Evolutionary conservation across 2,888 invertebrate species (phyloP).

Genomic region (Lagria hirta): DNA sequence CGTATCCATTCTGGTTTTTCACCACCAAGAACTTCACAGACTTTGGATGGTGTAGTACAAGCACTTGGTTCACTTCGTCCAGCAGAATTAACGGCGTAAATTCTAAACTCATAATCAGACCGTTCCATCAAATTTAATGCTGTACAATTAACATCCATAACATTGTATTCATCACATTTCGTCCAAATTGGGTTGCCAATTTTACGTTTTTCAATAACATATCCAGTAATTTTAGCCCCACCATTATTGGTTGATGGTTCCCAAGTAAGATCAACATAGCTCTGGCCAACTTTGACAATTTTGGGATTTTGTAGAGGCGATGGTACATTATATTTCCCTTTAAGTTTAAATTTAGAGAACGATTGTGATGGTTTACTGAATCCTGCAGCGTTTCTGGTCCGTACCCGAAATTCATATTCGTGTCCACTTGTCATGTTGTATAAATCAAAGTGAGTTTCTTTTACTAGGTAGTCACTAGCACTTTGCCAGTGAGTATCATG

Average conservation of each 20-base stretch:
- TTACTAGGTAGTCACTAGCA: conserved; percentile 86
- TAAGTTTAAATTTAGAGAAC: conserved; percentile 80
- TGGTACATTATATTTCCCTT: conserved; percentile 84
- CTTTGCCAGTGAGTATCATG: conserved; percentile 80
- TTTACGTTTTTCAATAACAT: conserved; percentile 89
- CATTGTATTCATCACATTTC: conserved; percentile 91
- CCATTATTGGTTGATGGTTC: conserved; percentile 87
- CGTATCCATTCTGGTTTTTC: conserved; percentile 89
- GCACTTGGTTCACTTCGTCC: conserved; percentile 86
- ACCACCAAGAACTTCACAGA: conserved; percentile 86
- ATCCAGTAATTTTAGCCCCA: conserved; percentile 91
- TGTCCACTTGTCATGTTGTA: conserved; percentile 84
- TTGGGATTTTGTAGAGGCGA: conserved; percentile 84
- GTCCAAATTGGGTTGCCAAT: conserved; percentile 84
- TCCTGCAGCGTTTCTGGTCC: conserved; percentile 97
- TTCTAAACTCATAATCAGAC: conserved; percentile 93
- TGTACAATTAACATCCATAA: conserved; percentile 83
- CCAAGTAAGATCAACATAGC: conserved; percentile 94
- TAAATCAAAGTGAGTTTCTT: conserved; percentile 81
- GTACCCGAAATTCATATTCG: conserved; percentile 96
- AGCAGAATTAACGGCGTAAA: conserved; percentile 92
- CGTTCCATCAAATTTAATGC: conserved; percentile 86
- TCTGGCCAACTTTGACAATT: conserved; percentile 83
- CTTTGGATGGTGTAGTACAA: conserved; percentile 89
- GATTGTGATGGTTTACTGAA: conserved; percentile 89